Evolutionary conservation across 2,113 vertebrate genomes (phyloP).

Genomic region (Ahaetulla prasina): DNA sequence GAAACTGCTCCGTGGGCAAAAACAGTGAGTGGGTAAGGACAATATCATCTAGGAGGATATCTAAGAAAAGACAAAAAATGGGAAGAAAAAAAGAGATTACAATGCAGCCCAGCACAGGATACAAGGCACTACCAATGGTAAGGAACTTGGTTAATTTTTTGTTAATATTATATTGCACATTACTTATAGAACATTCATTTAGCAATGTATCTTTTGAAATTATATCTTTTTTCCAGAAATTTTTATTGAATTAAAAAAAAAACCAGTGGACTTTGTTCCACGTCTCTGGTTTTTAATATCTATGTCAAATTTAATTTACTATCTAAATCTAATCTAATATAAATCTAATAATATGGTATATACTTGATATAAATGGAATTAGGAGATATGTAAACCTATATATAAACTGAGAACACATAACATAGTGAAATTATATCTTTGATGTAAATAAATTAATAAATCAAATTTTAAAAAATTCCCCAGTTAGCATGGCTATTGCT

Average conservation of each 20-base stretch:
- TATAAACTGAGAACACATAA: no score
- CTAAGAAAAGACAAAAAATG: conserved; percentile 57
- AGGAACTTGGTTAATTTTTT: background rate
- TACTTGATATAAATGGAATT: no score
- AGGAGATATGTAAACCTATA: no score
- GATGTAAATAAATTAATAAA: background rate
- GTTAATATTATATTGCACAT: background rate
- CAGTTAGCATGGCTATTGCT: background rate
- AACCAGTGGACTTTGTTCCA: no score
- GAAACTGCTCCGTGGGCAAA: conserved; percentile 89
- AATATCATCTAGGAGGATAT: conserved; percentile 89
- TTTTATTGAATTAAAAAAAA: no score
- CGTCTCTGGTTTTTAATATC: no score
- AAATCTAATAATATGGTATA: no score
- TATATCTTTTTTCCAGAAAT: no score
- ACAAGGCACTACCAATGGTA: background rate
- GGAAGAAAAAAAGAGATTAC: background rate
- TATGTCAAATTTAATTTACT: no score
- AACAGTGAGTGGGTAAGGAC: conserved; percentile 95
- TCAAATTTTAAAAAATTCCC: background rate
- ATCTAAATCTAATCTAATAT: no score
- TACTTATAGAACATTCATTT: background rate
- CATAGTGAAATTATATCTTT: background rate
- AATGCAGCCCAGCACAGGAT: conserved; percentile 8
- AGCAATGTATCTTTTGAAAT: background rate